Percentiles rank a stretch among this genome's conserved stretches.
phyloP scores from a whole-genome alignment of 2,113 vertebrate genomes.

The Archocentrus centrarchus region DNA sequence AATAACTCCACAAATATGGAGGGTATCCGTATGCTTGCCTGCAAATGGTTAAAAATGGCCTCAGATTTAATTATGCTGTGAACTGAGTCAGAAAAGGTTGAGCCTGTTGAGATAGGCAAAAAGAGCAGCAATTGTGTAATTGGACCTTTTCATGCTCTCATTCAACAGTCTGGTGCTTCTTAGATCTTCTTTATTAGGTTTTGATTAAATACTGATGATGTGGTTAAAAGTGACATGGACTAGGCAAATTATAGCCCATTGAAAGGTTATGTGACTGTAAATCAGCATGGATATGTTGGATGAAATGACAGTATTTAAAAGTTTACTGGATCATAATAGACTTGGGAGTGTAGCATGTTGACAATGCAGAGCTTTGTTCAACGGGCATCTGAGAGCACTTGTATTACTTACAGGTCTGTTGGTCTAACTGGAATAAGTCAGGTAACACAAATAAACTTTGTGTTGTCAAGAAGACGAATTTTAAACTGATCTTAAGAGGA shows the following conservation, averaged over 20 bases:
- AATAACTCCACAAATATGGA: neutral
- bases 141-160: constrained; percentile 6
- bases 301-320: constrained; percentile 34
- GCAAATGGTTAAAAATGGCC: constrained; percentile 44
- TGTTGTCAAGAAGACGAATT: neutral
- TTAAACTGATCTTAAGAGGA: neutral
- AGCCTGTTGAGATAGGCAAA: neutral
- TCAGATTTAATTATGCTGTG: constrained; percentile 27
- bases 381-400: neutral
- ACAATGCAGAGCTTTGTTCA: constrained; percentile 1
- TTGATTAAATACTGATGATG: constrained; percentile 24
- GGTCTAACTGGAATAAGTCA: neutral
- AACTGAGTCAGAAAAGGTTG: neutral
- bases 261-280: constrained; percentile 23
- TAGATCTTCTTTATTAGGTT: constrained; percentile 12
- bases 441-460: neutral
- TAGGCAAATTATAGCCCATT: constrained; percentile 52
- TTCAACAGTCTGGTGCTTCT: constrained; percentile 17
- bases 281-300: constrained; percentile 29
- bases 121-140: constrained; percentile 53
- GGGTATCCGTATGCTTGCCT: neutral
- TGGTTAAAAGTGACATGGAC: constrained; percentile 55
- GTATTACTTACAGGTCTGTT: neutral
- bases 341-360: neutral
- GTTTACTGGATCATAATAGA: neutral